Evolutionary conservation across 2,888 invertebrate species (phyloP).

Genomic region (Halictus quadricinctus): DNA sequence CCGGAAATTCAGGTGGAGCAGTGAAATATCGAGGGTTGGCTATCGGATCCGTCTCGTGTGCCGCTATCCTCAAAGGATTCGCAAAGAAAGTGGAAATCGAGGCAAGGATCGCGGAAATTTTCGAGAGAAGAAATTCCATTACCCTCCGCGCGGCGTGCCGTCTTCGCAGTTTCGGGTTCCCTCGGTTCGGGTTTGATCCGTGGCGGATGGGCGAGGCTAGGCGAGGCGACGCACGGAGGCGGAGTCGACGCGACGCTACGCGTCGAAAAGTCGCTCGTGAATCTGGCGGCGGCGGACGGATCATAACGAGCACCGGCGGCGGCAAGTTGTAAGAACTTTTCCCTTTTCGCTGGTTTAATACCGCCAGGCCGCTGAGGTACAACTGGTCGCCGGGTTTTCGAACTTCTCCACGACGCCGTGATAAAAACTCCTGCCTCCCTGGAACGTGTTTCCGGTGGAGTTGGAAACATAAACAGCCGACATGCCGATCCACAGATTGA

Average conservation of each 20-base stretch:
- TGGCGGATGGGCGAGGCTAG: too few relatives aligned
- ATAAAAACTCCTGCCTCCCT: constrained; percentile 33
- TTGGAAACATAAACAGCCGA: constrained; percentile 35
- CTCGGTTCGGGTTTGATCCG: neutral
- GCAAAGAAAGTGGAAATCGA: constrained; percentile 11
- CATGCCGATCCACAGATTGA: constrained; percentile 3
- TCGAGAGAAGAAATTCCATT: constrained; percentile 55
- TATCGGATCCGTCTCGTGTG: constrained; percentile 6
- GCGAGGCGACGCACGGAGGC: neutral
- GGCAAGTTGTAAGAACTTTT: constrained; percentile 62
- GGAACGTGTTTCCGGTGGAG: constrained; percentile 2
- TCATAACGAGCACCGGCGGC: constrained; percentile 48
- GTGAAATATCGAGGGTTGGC: neutral
- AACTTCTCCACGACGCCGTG: constrained; percentile 41
- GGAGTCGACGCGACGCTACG: constrained; percentile 29
- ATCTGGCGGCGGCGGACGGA: constrained; percentile 41
- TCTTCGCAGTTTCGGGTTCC: constrained; percentile 33
- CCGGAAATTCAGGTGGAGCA: constrained; percentile 24
- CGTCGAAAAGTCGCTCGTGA: constrained; percentile 52
- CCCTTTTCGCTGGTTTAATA: constrained; percentile 50
- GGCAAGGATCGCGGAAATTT: constrained; percentile 47
- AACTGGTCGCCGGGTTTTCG: constrained; percentile 15
- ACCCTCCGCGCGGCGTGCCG: neutral
- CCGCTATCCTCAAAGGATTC: constrained; percentile 33
- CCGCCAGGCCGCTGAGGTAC: constrained; percentile 22